A percentile compares a stretch with the other conserved stretches of the same genome.
Evolutionary conservation across 2,888 invertebrate species (phyloP).

Genomic region (Harpalus rufipes): DNA sequence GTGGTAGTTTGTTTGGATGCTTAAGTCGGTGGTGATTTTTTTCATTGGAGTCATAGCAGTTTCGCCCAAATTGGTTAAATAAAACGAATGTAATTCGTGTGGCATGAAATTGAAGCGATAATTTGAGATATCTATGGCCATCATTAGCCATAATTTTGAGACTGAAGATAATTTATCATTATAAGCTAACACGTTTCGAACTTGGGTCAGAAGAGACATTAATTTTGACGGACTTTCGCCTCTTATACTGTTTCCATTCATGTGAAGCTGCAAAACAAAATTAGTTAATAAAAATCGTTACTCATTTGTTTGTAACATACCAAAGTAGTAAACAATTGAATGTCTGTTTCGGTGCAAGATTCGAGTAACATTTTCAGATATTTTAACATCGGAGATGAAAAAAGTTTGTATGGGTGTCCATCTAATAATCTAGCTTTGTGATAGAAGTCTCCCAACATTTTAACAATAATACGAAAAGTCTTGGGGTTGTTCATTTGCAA

Average conservation of each 20-base stretch:
- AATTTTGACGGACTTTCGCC: conserved; percentile 72
- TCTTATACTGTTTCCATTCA: conserved; percentile 74
- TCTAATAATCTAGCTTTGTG: conserved; percentile 72
- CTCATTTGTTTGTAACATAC: conserved; percentile 71
- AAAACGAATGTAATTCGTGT: conserved; percentile 74
- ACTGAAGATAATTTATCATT: conserved; percentile 73
- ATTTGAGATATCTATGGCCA: conserved; percentile 76
- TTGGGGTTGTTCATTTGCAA: conserved; percentile 70
- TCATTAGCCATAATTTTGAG: conserved; percentile 75
- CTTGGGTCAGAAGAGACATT: conserved; percentile 73
- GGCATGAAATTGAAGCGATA: conserved; percentile 75
- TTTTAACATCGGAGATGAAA: conserved; percentile 74
- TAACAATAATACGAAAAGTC: conserved; percentile 75
- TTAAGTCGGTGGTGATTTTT: conserved; percentile 69
- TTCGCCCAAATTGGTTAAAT: conserved; percentile 74
- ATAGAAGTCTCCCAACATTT: conserved; percentile 75
- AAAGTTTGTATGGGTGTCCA: conserved; percentile 71
- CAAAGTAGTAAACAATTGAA: conserved; percentile 75
- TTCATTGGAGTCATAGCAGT: conserved; percentile 71
- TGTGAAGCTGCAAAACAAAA: conserved; percentile 73
- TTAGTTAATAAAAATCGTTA: neutral
- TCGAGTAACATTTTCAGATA: conserved; percentile 76
- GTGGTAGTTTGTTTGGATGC: conserved; percentile 73
- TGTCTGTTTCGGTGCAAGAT: conserved; percentile 74
- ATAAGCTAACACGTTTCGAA: conserved; percentile 73